A percentile compares a stretch with the other conserved stretches of the same genome.
These are phyloP conservation scores for Aldabrachelys gigantea DNA, from an alignment of 2,113 vertebrate genomes.

Conservation along the genomic window DNA sequence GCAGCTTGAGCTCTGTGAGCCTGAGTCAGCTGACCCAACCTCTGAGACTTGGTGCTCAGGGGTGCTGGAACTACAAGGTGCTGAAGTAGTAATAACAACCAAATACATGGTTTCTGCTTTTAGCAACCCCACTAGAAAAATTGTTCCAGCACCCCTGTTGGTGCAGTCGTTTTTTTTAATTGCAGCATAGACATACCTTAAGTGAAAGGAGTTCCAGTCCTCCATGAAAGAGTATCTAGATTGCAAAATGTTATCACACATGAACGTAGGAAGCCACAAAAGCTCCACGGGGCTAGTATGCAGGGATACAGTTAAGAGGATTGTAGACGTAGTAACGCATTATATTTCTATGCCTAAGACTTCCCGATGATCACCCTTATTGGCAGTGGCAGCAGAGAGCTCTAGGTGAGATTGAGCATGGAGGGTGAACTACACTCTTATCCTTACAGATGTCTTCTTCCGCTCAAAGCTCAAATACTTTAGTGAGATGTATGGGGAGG, in stretches of 20 bases:
- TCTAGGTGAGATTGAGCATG: not conserved
- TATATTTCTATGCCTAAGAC: not conserved
- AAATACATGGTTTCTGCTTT: not conserved
- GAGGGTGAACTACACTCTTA: conserved; percentile 1
- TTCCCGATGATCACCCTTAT: not conserved
- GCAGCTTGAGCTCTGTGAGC: not conserved
- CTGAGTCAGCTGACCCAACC: not conserved
- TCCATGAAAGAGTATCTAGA: not conserved
- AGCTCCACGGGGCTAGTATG: not conserved
- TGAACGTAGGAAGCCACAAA: not conserved
- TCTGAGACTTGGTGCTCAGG: not conserved
- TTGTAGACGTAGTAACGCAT: not conserved
- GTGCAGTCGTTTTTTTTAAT: not conserved
- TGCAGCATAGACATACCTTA: not conserved
- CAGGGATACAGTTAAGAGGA: not conserved
- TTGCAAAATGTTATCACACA: not conserved
- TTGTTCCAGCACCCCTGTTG: not conserved
- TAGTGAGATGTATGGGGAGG: not conserved
- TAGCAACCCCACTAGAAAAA: too few relatives aligned
- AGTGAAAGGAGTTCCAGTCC: not conserved
- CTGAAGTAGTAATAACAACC: not conserved
- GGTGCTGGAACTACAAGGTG: not conserved
- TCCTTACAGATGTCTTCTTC: not conserved
- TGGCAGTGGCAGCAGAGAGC: not conserved
- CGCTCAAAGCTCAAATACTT: not conserved